These are phyloP conservation scores for Catocala fraxini DNA, from an alignment of 2,888 invertebrate genomes.

Conservation along the genomic window DNA sequence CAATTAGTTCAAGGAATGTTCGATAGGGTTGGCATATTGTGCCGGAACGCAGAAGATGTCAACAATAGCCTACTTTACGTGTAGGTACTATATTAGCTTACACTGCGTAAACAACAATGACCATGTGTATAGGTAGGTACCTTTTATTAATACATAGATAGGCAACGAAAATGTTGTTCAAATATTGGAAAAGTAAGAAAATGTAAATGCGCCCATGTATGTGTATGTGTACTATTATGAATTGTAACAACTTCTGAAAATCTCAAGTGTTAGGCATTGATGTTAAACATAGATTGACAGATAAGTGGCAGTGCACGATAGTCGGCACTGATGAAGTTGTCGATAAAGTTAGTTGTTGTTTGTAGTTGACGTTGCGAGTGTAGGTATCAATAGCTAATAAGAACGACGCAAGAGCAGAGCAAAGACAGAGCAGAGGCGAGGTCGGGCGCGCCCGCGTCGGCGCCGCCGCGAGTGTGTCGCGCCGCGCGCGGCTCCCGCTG, in stretches of 20 bases:
- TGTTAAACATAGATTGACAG: constrained; percentile 40
- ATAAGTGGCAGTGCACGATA: constrained; percentile 29
- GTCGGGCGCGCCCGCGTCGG: constrained; percentile 70
- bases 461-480: constrained; percentile 39
- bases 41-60: constrained; percentile 22
- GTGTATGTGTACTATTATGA: background rate
- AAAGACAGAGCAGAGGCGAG: constrained; percentile 77
- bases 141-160: constrained; percentile 15
- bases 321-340: constrained; percentile 24
- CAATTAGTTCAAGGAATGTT: constrained; percentile 20
- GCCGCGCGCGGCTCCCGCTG: constrained; percentile 26
- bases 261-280: constrained; percentile 20
- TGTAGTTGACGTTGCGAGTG: constrained; percentile 35
- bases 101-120: constrained; percentile 29
- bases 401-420: constrained; percentile 83
- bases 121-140: constrained; percentile 19
- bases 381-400: constrained; percentile 52
- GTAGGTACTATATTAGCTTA: background rate
- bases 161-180: constrained; percentile 22
- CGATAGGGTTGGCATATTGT: constrained; percentile 13
- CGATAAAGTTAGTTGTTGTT: constrained; percentile 39
- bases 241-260: constrained; percentile 20
- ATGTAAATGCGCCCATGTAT: background rate
- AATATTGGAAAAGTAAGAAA: constrained; percentile 11
- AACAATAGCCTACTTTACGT: constrained; percentile 16